phyloP scores from a whole-genome alignment of 2,888 invertebrate genomes.

The Aspidiotus rigidus region DNA sequence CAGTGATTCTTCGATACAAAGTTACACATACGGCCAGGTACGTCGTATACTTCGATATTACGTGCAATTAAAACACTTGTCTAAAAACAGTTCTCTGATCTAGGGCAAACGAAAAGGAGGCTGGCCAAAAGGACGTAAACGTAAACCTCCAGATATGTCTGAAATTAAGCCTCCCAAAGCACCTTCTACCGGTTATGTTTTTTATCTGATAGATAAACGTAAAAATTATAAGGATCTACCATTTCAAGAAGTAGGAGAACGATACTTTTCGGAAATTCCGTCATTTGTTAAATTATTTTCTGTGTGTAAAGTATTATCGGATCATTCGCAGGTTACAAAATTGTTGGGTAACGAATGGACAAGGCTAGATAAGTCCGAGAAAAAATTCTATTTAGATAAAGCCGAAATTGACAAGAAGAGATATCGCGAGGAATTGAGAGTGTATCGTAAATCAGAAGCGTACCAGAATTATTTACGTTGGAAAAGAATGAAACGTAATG shows the following conservation, averaged over 20 bases:
- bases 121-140: slow-evolving; percentile 53
- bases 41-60: neutral
- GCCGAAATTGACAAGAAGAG: slow-evolving; percentile 51
- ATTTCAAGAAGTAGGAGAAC: slow-evolving; percentile 46
- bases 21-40: slow-evolving; percentile 39
- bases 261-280: too few relatives aligned
- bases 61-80: too few relatives aligned
- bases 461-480: slow-evolving; percentile 49
- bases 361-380: slow-evolving; percentile 47
- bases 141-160: slow-evolving; percentile 48
- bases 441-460: slow-evolving; percentile 50
- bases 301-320: too few relatives aligned
- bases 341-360: slow-evolving; percentile 52
- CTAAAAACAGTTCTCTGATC: neutral
- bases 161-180: slow-evolving; percentile 48
- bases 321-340: slow-evolving; percentile 45
- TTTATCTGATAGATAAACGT: slow-evolving; percentile 50
- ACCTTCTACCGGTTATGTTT: slow-evolving; percentile 51
- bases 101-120: slow-evolving; percentile 48
- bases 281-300: too few relatives aligned
- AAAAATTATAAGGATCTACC: slow-evolving; percentile 49
- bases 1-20: slow-evolving; percentile 37
- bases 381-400: slow-evolving; percentile 49
- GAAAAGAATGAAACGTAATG: slow-evolving; percentile 45
- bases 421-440: slow-evolving; percentile 50